Evolutionary conservation across 92 coral and sea anemone genomes (phyloP), one percentile per base, ranked within the genome.

Genomic region (Desmophyllum pertusum): DNA sequence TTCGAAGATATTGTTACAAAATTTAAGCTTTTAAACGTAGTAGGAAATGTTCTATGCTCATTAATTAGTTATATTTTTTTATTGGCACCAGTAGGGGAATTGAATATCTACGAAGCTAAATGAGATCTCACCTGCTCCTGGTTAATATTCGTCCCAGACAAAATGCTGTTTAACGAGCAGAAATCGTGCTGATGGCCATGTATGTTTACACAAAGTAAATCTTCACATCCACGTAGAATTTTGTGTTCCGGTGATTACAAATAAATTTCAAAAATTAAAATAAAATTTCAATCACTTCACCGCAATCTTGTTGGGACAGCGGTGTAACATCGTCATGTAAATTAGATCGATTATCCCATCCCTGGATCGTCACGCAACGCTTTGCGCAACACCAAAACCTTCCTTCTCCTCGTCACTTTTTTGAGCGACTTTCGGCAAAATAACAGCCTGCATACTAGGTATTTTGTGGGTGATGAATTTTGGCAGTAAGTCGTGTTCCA

Each of bases 251-350:
- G 73, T 33, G 73, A 67, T 5, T 10, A 67, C 73, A 36, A 67
- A 33, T 36, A 37, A 35, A 67, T 29, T 19, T 30, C 23, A 15
- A 35, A 35, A 35, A 30, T 45, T 50, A 66, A 5, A 17, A 15
- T 9, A 11, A 37, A 30, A 11, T 64, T 11, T 5, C 23, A 67
- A 37, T 37, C 45, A 19, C 43, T 30, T 15, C 19, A 67, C 73
- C 21, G 73, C 73, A 67, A 38, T 67, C 42, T 36, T 35, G 43
- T 33, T 6, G 41, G 73, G 73, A 67, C 73, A 67, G 73, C 73
- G 73, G 73, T 31, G 4, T 67, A 19, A 36, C 45, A 37, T 67
- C 3, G 45, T 67, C 42, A 38, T 67, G 73, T 35, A 67, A 37
- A 30, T 11, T 10, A 5, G 1, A 42, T 35, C 23, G 8, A 23